Conservation (phyloP, 2,113 vertebrate species). For the Colinus virginianus region DNA sequence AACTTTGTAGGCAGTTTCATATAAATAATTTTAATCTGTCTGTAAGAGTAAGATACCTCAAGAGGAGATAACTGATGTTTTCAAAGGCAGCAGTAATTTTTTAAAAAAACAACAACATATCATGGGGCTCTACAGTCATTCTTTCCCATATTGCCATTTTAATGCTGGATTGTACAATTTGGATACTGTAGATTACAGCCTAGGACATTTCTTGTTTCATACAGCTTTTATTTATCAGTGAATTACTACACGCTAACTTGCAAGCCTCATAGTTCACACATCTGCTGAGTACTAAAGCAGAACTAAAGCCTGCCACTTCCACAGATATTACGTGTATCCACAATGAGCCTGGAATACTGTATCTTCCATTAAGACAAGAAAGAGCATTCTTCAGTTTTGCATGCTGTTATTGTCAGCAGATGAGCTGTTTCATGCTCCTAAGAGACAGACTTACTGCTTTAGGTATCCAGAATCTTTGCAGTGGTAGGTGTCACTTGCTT, state of each 20-base stretch:
- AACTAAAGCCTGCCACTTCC: background rate
- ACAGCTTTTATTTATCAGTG: background rate
- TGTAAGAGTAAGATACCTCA: constrained; percentile 4
- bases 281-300: background rate
- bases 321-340: background rate
- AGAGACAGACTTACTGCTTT: background rate
- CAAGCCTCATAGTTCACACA: background rate
- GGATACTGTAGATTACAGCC: background rate
- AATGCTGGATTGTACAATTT: background rate
- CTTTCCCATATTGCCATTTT: constrained; percentile 8
- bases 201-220: background rate
- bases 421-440: background rate
- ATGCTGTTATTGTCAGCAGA: background rate
- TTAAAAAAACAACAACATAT: background rate
- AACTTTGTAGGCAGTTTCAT: background rate
- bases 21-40: background rate
- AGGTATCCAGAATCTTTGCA: background rate
- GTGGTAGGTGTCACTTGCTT: background rate
- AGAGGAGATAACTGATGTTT: constrained; percentile 20
- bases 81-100: background rate
- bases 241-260: background rate
- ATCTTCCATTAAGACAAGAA: background rate
- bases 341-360: background rate
- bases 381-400: background rate
- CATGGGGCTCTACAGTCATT: background rate